Evolutionary conservation across 2,113 vertebrate species (phyloP), one percentile per base, ranked within the genome.

Genomic region (Pyrgilauda ruficollis): DNA sequence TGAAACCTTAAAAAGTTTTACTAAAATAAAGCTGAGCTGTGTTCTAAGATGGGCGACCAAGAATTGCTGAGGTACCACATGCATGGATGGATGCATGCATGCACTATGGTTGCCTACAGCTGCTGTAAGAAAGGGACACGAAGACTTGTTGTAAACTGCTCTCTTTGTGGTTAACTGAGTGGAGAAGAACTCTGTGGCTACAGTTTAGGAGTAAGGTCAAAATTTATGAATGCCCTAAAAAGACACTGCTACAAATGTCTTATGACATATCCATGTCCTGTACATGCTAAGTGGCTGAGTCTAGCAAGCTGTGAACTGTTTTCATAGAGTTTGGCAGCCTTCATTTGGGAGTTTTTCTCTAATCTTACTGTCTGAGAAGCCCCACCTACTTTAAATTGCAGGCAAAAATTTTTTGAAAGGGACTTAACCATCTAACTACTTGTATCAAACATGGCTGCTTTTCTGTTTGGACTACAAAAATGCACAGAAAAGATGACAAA

Each of bases 271-370:
- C 13, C 8, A 22, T 27, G 18, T 30, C 24, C n/a, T 24, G 3
- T 64, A 52, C 12, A 3, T 56, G 21, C 3, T 24, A 21, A 0
- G 0, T 28, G 31, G 3, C 9, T 56, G 30, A 55, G 31, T 19
- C 19, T 10, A 47, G 20, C 15, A 84, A 85, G 23, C 8, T 49
- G 22, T 70, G 23, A 62, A 41, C 10, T 41, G 4, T 4, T 24
- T 39, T 21, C 64, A 44, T 16, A 39, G 22, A 78, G 12, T 52
- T 43, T 64, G 50, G 11, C 28, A 77, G 7, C 10, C 18, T 62
- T 77, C 9, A 43, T 33, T 74, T 20, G 30, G 2, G 6, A 79
- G 23, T 43, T 41, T 41, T 88, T 89, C 4, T 92, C 16, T 76
- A 47, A 61, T 4, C 3, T 33, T 3, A 49, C 13, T 10, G 6